Conservation (phyloP, 2,113 vertebrate species). For the Grammomys dolichurus region DNA sequence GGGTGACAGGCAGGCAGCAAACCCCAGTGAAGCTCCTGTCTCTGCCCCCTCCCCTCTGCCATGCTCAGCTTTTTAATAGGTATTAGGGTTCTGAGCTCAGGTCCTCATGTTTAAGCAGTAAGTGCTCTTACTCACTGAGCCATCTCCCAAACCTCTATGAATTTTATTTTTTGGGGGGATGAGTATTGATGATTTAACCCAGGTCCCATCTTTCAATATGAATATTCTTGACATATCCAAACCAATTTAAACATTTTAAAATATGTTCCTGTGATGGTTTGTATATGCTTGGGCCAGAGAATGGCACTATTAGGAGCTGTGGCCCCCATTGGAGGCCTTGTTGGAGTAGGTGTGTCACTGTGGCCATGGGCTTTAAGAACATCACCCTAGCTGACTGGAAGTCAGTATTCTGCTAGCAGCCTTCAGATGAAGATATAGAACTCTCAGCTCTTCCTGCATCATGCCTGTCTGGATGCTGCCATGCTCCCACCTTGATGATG, state of each 20-base stretch:
- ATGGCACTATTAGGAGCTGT: no score
- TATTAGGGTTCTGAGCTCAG: background rate
- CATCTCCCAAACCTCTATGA: background rate
- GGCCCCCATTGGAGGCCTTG: no score
- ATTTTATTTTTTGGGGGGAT: background rate
- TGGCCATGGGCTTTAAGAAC: no score
- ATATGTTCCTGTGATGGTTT: background rate
- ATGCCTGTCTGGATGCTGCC: no score
- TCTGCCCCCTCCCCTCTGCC: background rate
- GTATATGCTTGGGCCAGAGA: no score
- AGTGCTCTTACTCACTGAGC: background rate
- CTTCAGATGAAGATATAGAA: no score
- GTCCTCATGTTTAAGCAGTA: background rate
- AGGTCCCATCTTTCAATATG: background rate
- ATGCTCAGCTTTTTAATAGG: background rate
- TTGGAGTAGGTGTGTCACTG: no score
- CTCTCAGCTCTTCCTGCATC: no score
- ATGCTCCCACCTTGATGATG: no score
- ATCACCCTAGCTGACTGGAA: no score
- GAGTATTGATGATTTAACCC: background rate
- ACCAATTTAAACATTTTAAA: constrained; percentile 31
- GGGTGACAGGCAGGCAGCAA: background rate
- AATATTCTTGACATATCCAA: constrained; percentile 4
- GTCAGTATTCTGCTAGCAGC: no score
- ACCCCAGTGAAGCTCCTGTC: background rate